Percentiles rank a stretch among this genome's conserved stretches.
These are phyloP conservation scores for Leptura quadrifasciata DNA, from an alignment of 2,888 invertebrate genomes.

Conservation along the genomic window DNA sequence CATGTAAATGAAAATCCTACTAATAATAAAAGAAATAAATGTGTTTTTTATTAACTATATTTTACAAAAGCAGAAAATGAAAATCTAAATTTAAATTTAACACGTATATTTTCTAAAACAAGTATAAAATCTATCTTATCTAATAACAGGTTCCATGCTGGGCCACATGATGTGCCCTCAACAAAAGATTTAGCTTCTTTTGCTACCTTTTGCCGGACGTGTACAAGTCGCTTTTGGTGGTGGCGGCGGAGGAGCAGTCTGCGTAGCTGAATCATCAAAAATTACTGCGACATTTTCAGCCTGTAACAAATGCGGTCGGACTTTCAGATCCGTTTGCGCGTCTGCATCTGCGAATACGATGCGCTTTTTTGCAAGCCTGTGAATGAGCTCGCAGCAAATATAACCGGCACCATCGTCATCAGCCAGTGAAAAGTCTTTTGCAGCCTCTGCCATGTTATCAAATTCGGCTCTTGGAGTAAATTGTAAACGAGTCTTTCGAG, in stretches of 20 bases:
- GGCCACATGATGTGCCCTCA: neutral
- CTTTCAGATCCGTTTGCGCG: conserved; percentile 57
- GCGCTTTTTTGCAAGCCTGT: conserved; percentile 35
- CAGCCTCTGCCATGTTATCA: conserved; percentile 36
- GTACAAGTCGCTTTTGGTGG: neutral
- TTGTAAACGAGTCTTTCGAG: conserved; percentile 55
- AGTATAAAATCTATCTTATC: neutral
- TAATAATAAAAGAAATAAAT: too few relatives aligned
- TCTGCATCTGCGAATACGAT: conserved; percentile 43
- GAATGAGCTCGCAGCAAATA: conserved; percentile 52
- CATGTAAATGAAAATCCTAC: too few relatives aligned
- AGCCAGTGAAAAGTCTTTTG: conserved; percentile 48
- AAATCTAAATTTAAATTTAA: neutral
- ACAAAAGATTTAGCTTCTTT: neutral
- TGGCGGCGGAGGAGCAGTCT: neutral
- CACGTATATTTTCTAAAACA: neutral
- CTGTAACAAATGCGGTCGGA: conserved; percentile 56
- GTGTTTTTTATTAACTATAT: too few relatives aligned
- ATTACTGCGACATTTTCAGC: conserved; percentile 52
- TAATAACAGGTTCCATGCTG: neutral
- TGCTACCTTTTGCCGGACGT: neutral
- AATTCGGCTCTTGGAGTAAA: conserved; percentile 36
- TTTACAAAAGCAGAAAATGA: too few relatives aligned
- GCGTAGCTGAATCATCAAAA: conserved; percentile 30
- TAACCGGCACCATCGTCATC: conserved; percentile 62